A percentile compares a stretch with the other conserved stretches of the same genome.
Evolutionary conservation across 2,113 vertebrate species (phyloP).

Genomic region (Xenopus borealis): DNA sequence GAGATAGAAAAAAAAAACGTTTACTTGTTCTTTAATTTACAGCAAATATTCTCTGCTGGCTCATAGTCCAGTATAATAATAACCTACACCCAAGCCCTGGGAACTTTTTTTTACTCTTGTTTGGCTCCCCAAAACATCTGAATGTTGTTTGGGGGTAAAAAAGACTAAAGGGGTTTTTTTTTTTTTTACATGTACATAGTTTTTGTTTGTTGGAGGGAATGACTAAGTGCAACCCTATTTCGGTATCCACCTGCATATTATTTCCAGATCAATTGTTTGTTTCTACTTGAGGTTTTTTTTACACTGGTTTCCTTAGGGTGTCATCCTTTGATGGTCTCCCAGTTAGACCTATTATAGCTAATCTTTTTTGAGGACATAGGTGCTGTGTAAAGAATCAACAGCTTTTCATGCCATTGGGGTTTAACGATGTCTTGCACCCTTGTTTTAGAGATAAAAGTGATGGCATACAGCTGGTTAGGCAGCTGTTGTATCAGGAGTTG

Average conservation of each 20-base stretch:
- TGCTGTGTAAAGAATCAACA: neutral
- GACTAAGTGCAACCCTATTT: constrained; percentile 1
- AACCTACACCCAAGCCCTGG: no score
- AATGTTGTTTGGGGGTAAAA: no score
- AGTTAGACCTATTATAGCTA: constrained; percentile 10
- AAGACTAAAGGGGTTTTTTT: no score
- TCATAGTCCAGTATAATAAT: no score
- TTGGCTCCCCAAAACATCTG: no score
- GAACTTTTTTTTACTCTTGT: no score
- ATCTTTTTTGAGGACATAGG: constrained; percentile 17
- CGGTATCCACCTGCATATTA: constrained; percentile 17
- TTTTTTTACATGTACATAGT: no score
- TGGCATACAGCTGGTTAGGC: constrained; percentile 25
- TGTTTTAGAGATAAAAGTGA: constrained; percentile 22
- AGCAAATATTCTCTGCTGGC: no score
- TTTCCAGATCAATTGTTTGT: constrained; percentile 3
- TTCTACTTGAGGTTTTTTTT: constrained; percentile 6
- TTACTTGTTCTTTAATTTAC: no score
- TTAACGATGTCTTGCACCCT: constrained; percentile 18
- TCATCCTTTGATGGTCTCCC: constrained; percentile 17
- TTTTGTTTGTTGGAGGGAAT: neutral
- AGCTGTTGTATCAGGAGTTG: constrained; percentile 19
- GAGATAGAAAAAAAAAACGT: no score
- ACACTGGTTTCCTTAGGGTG: neutral
- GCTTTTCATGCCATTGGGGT: constrained; percentile 16